Evolutionary conservation across 2,888 invertebrate genomes (phyloP), one percentile per base, ranked within the genome.

Genomic region (Halictus quadricinctus): DNA sequence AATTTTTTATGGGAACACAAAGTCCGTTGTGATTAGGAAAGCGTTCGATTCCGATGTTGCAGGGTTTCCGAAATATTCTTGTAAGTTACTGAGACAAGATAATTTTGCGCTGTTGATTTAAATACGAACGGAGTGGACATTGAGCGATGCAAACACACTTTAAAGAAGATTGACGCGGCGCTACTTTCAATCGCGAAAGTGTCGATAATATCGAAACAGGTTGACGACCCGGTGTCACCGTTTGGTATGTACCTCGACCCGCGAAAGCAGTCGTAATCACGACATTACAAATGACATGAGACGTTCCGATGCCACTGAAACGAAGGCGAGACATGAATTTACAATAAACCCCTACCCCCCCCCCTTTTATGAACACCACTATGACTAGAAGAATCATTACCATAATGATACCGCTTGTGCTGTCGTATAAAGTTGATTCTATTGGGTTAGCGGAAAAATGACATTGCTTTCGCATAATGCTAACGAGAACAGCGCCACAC

Each of bases 141-240:
- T 29, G 64, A 64, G 25, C 64, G 29, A 64, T 64, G 64, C 29
- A 29, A 64, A 64, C 64, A 64, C 25, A 7, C 7, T 25, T 64
- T 64, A 25, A 29, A 5, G 15, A 6, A 7, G 18, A 36, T 66
- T 15, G 29, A 64, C 29, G 13, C 15, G 25, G 0, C 64, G 29
- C 66, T 69, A 69, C 36, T 69, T 69, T 69, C 66, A 21, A 15
- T 69, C 8, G 10, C 18, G 15, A 15, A 69, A 21, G 8, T 69
- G 66, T 69, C 66, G 36, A 69, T 69, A 69, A 69, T 69, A 21
- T 69, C 36, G 66, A 36, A 36, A 69, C 66, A 41, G 66, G 66
- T 41, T 36, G 29, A 7, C 36, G 13, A 36, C 18, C 18, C 41
- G 29, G 18, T 69, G 66, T 69, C 36, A 41, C 18, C 21, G 21